A percentile compares a stretch with the other conserved stretches of the same genome.
phyloP scores from a whole-genome alignment of 2,113 vertebrate genomes.

The Turnix velox region DNA sequence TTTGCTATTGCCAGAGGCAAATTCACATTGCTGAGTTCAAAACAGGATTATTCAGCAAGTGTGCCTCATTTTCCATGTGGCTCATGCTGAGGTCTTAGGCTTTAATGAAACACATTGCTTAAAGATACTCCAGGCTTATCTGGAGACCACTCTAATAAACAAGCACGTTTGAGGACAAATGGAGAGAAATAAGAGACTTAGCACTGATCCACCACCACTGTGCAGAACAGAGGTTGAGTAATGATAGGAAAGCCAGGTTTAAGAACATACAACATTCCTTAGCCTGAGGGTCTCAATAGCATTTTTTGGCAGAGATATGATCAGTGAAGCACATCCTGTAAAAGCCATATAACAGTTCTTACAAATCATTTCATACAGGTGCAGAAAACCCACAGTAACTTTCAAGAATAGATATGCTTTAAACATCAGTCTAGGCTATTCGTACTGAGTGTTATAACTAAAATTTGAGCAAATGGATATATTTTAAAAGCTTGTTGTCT shows the following conservation, averaged over 20 bases:
- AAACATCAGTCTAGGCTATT: not conserved
- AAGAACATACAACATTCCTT: not conserved
- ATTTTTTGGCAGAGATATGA: not conserved
- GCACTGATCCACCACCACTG: not conserved
- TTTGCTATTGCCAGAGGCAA: not conserved
- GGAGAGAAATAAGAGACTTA: not conserved
- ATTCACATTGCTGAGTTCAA: not conserved
- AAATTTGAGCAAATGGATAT: not conserved
- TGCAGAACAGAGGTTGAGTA: not conserved
- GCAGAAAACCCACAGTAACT: not conserved
- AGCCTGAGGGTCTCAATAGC: not conserved
- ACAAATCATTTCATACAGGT: not conserved
- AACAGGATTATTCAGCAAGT: not conserved
- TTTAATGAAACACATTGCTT: not conserved
- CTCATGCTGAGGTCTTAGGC: not conserved
- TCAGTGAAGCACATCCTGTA: not conserved
- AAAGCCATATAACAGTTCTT: not conserved
- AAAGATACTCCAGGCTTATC: not conserved
- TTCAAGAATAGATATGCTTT: not conserved
- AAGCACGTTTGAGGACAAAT: not conserved
- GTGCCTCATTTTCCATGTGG: not conserved
- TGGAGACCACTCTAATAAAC: not conserved
- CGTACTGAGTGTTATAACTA: not conserved
- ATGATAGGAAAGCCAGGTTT: not conserved
- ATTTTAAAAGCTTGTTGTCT: not conserved